Base-by-base conservation (phyloP, 2,113 vertebrate species). In the Scopus umbretta region DNA sequence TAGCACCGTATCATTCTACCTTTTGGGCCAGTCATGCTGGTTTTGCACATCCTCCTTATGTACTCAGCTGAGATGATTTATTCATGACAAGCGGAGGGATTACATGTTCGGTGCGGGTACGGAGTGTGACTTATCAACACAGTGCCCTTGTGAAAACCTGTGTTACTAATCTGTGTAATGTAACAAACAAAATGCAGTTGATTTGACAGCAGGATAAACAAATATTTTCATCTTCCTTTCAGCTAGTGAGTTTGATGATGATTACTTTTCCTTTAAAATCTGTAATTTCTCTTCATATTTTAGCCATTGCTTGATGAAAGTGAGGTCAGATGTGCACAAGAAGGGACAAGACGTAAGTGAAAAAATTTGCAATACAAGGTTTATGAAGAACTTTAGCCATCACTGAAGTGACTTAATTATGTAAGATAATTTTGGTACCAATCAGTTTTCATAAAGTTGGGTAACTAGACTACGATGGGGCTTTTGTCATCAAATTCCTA, bases 61-160 rank as follows among this genome's bases (percentile, higher is more conserved):
- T 65, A 62, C 40, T 82, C 62, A 49, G 84, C 56, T 82, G 42
- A 79, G 81, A 63, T 43, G 40, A 76, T 94, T 93, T 93, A 85
- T 88, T 96, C 66, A 70, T 29, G 22, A 38, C 15, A 26, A 79
- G 43, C 70, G 21, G 27, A 82, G 36, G 45, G 85, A 65, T 79
- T 89, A 8, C 30, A 32, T 11, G 40, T 38, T 95, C 4, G 1
- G 7, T 59, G 36, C 53, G 71, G 66, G 27, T 47, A 68, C 4
- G 43, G 61, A 87, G 40, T 25, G 34, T 67, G 70, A 65, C 74
- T 88, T 78, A 75, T 16, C 65, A 58, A 53, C 30, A 68, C 56
- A 59, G 47, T 49, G 68, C 32, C 61, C 65, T 89, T 42, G 56
- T 70, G 78, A 68, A 91, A 92, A 43, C 32, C 38, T 1, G 1